Evolutionary conservation across 2,888 invertebrate species (phyloP).

Genomic region (Salticus scenicus): DNA sequence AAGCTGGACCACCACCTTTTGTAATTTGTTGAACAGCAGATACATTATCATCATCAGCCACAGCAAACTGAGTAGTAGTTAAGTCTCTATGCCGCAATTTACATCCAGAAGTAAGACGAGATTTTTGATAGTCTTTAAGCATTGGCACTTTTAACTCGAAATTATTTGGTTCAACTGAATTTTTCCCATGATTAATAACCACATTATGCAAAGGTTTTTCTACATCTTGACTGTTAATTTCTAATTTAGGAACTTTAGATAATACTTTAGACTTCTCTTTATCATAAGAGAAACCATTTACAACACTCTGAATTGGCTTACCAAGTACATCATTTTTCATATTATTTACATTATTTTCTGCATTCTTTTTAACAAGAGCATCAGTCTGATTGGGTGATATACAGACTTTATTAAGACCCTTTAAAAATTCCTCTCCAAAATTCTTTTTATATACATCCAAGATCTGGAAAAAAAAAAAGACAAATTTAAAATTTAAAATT

Average conservation of each 20-base stretch:
- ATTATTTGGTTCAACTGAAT: not conserved
- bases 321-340: not conserved
- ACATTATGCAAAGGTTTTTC: not conserved
- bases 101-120: not conserved
- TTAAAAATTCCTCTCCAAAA: not conserved
- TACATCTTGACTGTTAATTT: not conserved
- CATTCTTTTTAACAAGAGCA: not conserved
- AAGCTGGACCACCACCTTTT: conserved; percentile 84
- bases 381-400: not conserved
- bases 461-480: not conserved
- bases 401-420: not conserved
- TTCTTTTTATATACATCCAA: not conserved
- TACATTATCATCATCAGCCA: conserved; percentile 90
- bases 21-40: conserved; percentile 92
- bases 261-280: not conserved
- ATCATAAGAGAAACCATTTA: not conserved
- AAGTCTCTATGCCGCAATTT: conserved; percentile 80
- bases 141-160: not conserved
- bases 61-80: conserved; percentile 91
- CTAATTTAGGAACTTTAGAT: not conserved
- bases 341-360: not conserved
- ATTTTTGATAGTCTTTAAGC: conserved; percentile 4
- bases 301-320: not conserved
- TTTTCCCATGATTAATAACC: not conserved
- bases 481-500: not conserved